A percentile compares a stretch with the other conserved stretches of the same genome.
These are phyloP conservation scores for Chrysina gloriosa DNA, from an alignment of 2,888 invertebrate species.

Conservation along the genomic window DNA sequence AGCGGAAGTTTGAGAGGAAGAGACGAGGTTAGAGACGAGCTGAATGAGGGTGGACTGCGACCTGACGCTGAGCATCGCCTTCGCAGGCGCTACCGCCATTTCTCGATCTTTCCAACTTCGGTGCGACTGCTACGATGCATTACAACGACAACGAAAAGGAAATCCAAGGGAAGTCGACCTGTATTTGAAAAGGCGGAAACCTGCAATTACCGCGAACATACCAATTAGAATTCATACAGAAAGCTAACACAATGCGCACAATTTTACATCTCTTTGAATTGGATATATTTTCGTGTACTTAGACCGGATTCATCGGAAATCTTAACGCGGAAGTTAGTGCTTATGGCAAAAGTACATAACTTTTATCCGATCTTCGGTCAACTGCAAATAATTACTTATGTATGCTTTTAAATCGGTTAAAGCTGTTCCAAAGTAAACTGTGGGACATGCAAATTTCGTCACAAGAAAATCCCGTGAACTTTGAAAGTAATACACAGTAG, in stretches of 20 bases:
- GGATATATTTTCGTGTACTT: neutral
- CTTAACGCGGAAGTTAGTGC: neutral
- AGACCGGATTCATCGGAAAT: neutral
- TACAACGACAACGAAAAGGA: conserved; percentile 15
- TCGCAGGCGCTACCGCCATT: conserved; percentile 15
- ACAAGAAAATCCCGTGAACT: too few relatives aligned
- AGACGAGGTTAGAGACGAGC: conserved; percentile 21
- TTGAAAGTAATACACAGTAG: too few relatives aligned
- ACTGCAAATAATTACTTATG: too few relatives aligned
- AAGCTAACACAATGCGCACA: conserved; percentile 15
- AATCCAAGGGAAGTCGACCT: conserved; percentile 6
- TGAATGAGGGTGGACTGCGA: conserved; percentile 4
- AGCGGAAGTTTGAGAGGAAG: conserved; percentile 42
- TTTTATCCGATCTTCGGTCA: too few relatives aligned
- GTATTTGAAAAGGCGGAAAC: conserved; percentile 37
- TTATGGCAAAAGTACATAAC: conserved; percentile 1
- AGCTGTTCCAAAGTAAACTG: too few relatives aligned
- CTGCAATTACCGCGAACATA: conserved; percentile 41
- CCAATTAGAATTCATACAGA: conserved; percentile 39
- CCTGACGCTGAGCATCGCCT: conserved; percentile 11
- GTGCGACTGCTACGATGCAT: conserved; percentile 1
- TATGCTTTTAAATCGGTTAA: too few relatives aligned
- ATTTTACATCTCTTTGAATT: conserved; percentile 6
- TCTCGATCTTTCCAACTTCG: conserved; percentile 29
- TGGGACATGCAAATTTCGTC: too few relatives aligned